A percentile compares a stretch with the other conserved stretches of the same genome.
phyloP scores from a whole-genome alignment of 2,888 invertebrate genomes.

The Coecobrya sp. region DNA sequence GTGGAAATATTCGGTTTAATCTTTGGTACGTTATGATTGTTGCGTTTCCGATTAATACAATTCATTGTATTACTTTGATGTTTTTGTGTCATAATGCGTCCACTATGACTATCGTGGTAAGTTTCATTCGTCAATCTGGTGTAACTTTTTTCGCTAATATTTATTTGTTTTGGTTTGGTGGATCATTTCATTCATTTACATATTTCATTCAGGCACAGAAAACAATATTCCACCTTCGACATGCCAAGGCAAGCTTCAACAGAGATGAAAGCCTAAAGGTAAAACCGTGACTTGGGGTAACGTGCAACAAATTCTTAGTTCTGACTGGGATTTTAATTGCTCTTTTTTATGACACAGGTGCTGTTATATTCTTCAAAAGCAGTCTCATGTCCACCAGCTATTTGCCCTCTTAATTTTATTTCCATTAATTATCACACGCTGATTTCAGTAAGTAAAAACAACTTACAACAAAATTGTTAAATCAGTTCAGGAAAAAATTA shows the following conservation, averaged over 20 bases:
- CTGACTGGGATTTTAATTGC: not conserved
- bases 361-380: conserved; percentile 61
- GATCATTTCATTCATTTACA: no score
- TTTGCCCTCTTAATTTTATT: conserved; percentile 67
- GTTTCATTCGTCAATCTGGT: conserved; percentile 2
- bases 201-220: conserved; percentile 74
- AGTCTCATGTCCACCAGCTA: conserved; percentile 47
- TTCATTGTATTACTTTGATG: conserved; percentile 42
- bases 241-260: not conserved
- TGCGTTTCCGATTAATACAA: conserved; percentile 6
- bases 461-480: no score
- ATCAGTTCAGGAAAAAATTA: not conserved
- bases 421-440: conserved; percentile 63
- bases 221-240: conserved; percentile 16
- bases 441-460: conserved; percentile 52
- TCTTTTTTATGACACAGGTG: conserved; percentile 24
- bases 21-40: conserved; percentile 52
- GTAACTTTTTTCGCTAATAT: no score
- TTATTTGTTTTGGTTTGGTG: no score
- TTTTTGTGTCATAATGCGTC: conserved; percentile 55
- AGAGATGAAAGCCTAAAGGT: conserved; percentile 37
- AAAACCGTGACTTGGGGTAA: not conserved
- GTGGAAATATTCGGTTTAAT: conserved; percentile 42
- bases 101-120: conserved; percentile 58
- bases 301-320: not conserved